Base-by-base conservation (phyloP, 1,140 invertebrate genomes). In the Nilaparvata lugens region DNA sequence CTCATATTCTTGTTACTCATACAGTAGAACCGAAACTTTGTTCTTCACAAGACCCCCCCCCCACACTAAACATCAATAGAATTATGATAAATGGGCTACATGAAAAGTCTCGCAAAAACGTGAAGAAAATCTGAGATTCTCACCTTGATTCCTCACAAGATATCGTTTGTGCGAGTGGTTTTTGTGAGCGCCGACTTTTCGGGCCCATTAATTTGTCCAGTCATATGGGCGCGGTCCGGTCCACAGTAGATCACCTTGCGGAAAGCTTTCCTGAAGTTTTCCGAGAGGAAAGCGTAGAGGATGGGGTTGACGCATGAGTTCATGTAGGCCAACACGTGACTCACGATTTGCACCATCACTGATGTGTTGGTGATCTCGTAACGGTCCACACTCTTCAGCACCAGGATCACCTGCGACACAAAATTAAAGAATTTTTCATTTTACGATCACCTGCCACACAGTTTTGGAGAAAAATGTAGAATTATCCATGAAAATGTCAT, bases 281-380 rank as follows among this genome's bases (percentile, higher is more conserved):
- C 89, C 1, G 88, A 91, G 0, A 93, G 78, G 70, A 93, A 92
- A 0, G 92, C 93, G 74, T 97, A 97, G n/a, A 97, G 80, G 61
- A 97, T 89, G 0, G 95, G 95, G 73, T 97, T 97, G 61, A 97
- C 86, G 70, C 93, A 96, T 64, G 89, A 92, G 76, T 96, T 97
- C 73, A 88, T 91, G 74, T 97, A 97, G 2, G 93, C 93, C 54
- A 97, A 74, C n/a, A 95, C 89, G 69, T 96, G 91, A 6, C 89
- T 85, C 4, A 83, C 82, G 62, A 95, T 91, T 74, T 93, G 89
- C 4, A 86, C 75, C 16, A 88, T 81, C 66, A 91, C 83, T 56
- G 83, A 81, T 52, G 81, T 76, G 67, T 81, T 78, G 19, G 72
- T 62, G 19, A 83, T 78, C 52, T 83, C 81, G 74, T 89, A 93